Conservation (phyloP, 2,113 vertebrate genomes). For the Lagopus leucura region DNA sequence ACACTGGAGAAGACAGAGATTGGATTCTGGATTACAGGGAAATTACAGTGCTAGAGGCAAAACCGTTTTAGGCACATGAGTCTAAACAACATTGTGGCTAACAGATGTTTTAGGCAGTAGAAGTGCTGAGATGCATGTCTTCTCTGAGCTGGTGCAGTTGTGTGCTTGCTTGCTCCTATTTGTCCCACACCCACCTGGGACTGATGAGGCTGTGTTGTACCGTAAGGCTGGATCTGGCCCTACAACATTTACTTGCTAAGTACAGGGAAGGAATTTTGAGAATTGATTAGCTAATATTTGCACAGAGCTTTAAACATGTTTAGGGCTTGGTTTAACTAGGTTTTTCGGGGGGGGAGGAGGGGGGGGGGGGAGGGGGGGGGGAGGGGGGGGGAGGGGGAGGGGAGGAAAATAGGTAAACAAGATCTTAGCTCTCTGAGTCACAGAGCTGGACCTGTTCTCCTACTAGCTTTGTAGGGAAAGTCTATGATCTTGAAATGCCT, state of each 20-base stretch:
- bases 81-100: neutral
- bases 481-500: neutral
- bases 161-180: neutral
- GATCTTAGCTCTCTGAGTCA: neutral
- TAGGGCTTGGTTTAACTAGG: slow-evolving; percentile 13
- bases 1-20: neutral
- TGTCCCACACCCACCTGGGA: neutral
- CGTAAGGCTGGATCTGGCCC: neutral
- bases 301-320: slow-evolving; percentile 20
- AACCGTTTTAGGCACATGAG: neutral
- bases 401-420: neutral
- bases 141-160: neutral
- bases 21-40: neutral
- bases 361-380: neutral
- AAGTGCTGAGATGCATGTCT: neutral
- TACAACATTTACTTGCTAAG: neutral
- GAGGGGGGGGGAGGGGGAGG: too few species aligned
- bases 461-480: neutral
- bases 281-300: slow-evolving; percentile 61
- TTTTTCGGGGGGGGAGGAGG: neutral
- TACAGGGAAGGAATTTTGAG: slow-evolving; percentile 17
- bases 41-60: neutral
- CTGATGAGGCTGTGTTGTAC: neutral
- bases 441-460: neutral
- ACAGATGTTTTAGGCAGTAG: neutral